Evolutionary conservation across 2,888 invertebrate genomes (phyloP), one percentile per base, ranked within the genome.

Genomic region (Xiphydria camelus): DNA sequence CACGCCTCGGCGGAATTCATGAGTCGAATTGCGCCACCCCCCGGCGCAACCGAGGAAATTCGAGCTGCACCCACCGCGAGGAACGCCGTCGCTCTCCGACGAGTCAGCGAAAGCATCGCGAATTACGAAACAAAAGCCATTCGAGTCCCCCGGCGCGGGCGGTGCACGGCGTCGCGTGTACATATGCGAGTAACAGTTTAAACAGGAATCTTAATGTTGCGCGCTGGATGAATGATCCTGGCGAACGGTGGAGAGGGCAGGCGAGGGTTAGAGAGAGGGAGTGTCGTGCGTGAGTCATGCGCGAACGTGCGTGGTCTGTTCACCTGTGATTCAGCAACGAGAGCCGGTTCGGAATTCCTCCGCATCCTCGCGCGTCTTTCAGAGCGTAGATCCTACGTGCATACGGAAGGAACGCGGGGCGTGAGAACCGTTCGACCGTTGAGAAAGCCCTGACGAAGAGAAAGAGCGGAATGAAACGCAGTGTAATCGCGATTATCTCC

Each of bases 331-430:
- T 49, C 45, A 52, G 45, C 59, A 41, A 33, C 37, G 31, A 15
- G 44, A 43, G 41, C 41, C 49, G 29, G 47, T 36, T 43, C 51
- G 56, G 54, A 59, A 56, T 59, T 59, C 59, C 53, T 47, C 31
- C 19, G 44, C 44, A 41, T 38, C 41, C 32, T 43, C 26, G 44
- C 42, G 43, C 36, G 36, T 19, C 45, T 43, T 10, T 29, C 43
- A 35, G 4, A 5, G 5, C 9, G 34, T 22, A 34, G 46, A 22
- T 37, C 40, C 45, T 53, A 53, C 49, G 53, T 51, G 55, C 54
- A 55, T 54, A 57, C 35, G n/a, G 20, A 9, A 12, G n/a, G 2
- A n/a, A 10, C 29, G 14, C 9, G 21, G 14, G 20, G 7, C 49
- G 52, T 45, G 51, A 48, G 51, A 55, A 50, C 49, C 43, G 41